Evolutionary conservation across 2,113 vertebrate species (phyloP).

Genomic region (Aspiorhynchus laticeps): DNA sequence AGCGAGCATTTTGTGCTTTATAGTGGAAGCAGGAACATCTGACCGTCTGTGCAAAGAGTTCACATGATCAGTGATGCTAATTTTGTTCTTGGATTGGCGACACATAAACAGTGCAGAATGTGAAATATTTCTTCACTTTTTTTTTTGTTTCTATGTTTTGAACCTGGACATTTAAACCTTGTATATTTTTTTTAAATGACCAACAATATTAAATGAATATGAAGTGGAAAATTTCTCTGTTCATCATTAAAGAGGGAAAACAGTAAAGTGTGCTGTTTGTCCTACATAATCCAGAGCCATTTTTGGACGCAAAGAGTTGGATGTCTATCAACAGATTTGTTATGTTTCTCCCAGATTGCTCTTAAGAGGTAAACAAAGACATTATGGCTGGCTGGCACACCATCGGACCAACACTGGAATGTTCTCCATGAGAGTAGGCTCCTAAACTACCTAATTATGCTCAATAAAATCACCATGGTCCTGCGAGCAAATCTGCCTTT

Average conservation of each 20-base stretch:
- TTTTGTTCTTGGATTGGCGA: not conserved
- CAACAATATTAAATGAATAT: not conserved
- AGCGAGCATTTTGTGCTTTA: not conserved
- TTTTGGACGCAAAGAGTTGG: constrained; percentile 39
- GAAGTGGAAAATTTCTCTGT: not conserved
- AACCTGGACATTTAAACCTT: not conserved
- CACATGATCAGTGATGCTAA: not conserved
- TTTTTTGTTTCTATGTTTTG: not conserved
- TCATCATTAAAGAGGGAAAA: not conserved
- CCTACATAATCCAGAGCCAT: not conserved
- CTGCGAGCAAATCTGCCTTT: constrained; percentile 43
- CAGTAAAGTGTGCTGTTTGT: not conserved
- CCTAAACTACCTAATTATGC: constrained; percentile 54
- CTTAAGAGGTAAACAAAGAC: constrained; percentile 54
- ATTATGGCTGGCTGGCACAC: constrained; percentile 52
- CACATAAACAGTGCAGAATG: not conserved
- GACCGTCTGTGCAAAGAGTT: not conserved
- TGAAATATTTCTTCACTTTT: too few relatives aligned
- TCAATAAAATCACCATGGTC: constrained; percentile 41
- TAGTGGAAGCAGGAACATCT: not conserved
- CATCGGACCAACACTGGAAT: constrained; percentile 53
- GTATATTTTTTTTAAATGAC: not conserved
- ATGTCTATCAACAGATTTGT: constrained; percentile 39
- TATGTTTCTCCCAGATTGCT: constrained; percentile 53
- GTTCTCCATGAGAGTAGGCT: constrained; percentile 52